Evolutionary conservation across 2,797 vertebrate species (phyloP).

Genomic region (Karalla daura): DNA sequence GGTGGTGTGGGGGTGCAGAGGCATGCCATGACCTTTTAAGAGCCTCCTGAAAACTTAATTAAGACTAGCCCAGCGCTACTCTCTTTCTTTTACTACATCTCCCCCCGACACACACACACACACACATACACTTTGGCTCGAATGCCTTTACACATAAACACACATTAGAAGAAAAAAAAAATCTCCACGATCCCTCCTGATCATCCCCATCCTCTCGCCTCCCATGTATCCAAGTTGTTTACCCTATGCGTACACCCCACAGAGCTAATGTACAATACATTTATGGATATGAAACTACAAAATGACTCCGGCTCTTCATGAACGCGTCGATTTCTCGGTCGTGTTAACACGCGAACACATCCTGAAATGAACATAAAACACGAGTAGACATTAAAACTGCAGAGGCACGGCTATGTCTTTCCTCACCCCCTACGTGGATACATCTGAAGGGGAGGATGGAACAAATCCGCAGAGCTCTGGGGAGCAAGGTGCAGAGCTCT

Average conservation of each 20-base stretch:
- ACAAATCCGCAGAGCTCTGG: conserved; percentile 30
- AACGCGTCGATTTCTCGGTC: conserved; percentile 21
- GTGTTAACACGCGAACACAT: conserved; percentile 18
- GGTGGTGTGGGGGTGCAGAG: conserved; percentile 43
- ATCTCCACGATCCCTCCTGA: conserved; percentile 22
- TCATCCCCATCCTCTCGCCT: conserved; percentile 22
- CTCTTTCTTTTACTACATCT: conserved; percentile 38
- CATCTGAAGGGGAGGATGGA: conserved; percentile 51
- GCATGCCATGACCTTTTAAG: conserved; percentile 81
- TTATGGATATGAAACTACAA: conserved; percentile 41
- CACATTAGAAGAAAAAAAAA: not conserved
- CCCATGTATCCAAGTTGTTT: conserved; percentile 37
- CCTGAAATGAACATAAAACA: conserved; percentile 39
- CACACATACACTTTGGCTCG: not conserved
- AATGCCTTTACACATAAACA: conserved; percentile 12
- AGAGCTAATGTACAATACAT: conserved; percentile 28
- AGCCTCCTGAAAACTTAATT: conserved; percentile 83
- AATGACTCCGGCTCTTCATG: conserved; percentile 40
- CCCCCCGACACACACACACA: conserved; percentile 15
- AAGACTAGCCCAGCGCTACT: conserved; percentile 63
- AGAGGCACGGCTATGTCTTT: conserved; percentile 58
- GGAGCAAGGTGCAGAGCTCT: conserved; percentile 37
- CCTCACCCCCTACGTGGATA: conserved; percentile 52
- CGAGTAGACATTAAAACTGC: conserved; percentile 68
- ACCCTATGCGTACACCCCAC: conserved; percentile 32